These are phyloP conservation scores for Drosophila anceps DNA, from an alignment of 2,888 invertebrate species.

Conservation along the genomic window DNA sequence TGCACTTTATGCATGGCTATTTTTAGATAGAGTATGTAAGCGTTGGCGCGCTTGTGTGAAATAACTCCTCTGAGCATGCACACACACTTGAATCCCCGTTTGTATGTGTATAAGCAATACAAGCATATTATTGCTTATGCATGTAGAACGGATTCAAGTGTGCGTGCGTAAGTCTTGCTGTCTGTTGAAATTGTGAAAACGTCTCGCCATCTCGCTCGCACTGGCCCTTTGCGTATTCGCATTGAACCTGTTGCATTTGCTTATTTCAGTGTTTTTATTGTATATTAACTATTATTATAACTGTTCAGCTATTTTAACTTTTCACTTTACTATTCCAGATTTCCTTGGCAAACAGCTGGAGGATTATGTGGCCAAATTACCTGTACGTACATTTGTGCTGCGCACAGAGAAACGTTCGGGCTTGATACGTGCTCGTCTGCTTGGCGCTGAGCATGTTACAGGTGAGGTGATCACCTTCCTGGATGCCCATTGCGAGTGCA, in stretches of 20 bases:
- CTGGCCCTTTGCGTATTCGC: neutral
- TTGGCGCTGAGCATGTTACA: slow-evolving; percentile 96
- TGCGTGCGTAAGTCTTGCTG: neutral
- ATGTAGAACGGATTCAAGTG: neutral
- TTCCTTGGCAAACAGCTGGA: slow-evolving; percentile 95
- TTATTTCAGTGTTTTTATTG: neutral
- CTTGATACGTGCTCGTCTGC: slow-evolving; percentile 96
- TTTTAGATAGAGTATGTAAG: neutral
- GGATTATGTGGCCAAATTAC: slow-evolving; percentile 93
- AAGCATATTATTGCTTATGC: slow-evolving; percentile 5
- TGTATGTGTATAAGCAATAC: neutral
- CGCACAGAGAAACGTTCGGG: slow-evolving; percentile 97
- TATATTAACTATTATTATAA: neutral
- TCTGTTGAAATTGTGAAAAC: neutral
- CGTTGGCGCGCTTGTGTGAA: neutral
- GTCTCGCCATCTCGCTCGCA: neutral
- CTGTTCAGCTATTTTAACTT: neutral
- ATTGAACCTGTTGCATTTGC: neutral
- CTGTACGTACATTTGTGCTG: slow-evolving; percentile 94
- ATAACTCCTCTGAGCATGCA: neutral
- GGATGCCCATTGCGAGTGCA: slow-evolving; percentile 86
- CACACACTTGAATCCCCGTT: neutral
- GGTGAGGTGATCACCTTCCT: slow-evolving; percentile 86
- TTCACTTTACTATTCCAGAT: slow-evolving; percentile 87
- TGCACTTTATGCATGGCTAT: neutral